Conservation (phyloP, 2,797 vertebrate species). For the Hemibagrus guttatus region DNA sequence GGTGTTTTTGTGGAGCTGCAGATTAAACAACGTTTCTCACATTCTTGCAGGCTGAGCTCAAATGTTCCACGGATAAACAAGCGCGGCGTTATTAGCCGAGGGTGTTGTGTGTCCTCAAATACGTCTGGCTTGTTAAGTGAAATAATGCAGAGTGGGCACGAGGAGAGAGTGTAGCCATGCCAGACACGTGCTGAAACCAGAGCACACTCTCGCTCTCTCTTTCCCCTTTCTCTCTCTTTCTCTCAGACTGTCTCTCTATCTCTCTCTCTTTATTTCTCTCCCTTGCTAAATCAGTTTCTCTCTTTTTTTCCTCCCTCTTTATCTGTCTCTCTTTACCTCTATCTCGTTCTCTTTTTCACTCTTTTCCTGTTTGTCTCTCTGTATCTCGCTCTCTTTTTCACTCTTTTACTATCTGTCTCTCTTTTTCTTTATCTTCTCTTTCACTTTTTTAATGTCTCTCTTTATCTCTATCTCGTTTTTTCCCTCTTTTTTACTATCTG, state of each 20-base stretch:
- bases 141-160: slow-evolving; percentile 46
- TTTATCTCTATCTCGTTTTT: neutral
- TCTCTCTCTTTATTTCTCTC: slow-evolving; percentile 4
- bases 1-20: slow-evolving; percentile 38
- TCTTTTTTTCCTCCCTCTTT: neutral
- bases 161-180: slow-evolving; percentile 54
- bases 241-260: neutral
- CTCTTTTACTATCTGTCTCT: neutral
- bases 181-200: slow-evolving; percentile 66
- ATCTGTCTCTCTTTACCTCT: no score
- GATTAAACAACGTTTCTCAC: slow-evolving; percentile 48
- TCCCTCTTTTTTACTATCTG: neutral
- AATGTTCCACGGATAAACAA: slow-evolving; percentile 68
- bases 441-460: accelerated
- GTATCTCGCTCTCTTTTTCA: neutral
- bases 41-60: slow-evolving; percentile 67
- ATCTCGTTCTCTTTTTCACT: neutral
- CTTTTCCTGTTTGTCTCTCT: neutral
- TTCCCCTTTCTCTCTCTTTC: neutral
- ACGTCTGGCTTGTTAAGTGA: slow-evolving; percentile 56
- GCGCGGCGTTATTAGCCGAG: slow-evolving; percentile 57
- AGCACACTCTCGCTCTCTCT: slow-evolving; percentile 19
- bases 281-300: neutral
- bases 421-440: neutral
- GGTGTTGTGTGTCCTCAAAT: slow-evolving; percentile 47